These are phyloP conservation scores for Drosophila tanythrix DNA, from an alignment of 2,888 invertebrate species.

Conservation along the genomic window DNA sequence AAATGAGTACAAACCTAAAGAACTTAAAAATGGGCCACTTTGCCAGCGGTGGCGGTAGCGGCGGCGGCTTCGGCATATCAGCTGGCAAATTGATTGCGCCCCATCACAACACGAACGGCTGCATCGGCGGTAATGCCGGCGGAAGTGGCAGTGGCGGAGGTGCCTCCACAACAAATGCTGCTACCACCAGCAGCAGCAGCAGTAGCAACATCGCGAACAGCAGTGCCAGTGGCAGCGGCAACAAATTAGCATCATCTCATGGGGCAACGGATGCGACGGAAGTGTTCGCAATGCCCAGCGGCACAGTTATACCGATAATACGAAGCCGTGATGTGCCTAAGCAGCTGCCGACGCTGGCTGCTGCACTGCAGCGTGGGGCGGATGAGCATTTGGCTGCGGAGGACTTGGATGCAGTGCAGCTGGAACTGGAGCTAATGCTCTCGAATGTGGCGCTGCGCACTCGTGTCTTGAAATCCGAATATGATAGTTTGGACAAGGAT, in stretches of 20 bases:
- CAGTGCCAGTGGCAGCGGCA: slow-evolving; percentile 20
- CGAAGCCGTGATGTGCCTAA: slow-evolving; percentile 89
- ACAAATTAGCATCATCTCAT: slow-evolving; percentile 33
- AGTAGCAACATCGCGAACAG: slow-evolving; percentile 7
- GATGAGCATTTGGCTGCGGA: slow-evolving; percentile 94
- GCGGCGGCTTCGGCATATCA: slow-evolving; percentile 49
- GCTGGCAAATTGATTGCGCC: slow-evolving; percentile 60
- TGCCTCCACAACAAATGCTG: slow-evolving; percentile 4
- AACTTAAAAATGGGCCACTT: slow-evolving; percentile 64
- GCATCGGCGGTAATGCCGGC: neutral
- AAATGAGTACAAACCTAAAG: slow-evolving; percentile 68
- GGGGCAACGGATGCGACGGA: slow-evolving; percentile 41
- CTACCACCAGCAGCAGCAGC: slow-evolving; percentile 5
- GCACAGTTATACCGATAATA: slow-evolving; percentile 87
- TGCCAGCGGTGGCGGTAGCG: slow-evolving; percentile 42
- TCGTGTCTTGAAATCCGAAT: slow-evolving; percentile 91
- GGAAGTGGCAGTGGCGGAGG: slow-evolving; percentile 5
- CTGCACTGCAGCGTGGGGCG: slow-evolving; percentile 88
- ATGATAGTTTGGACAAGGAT: slow-evolving; percentile 88
- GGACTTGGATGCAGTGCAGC: slow-evolving; percentile 93
- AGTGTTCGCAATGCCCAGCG: slow-evolving; percentile 42
- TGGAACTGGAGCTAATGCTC: slow-evolving; percentile 93
- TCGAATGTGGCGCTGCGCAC: slow-evolving; percentile 93
- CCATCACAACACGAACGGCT: slow-evolving; percentile 52
- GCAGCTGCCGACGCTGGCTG: slow-evolving; percentile 88